Evolutionary conservation across 2,888 invertebrate genomes (phyloP).

Genomic region (Cephus spinipes): DNA sequence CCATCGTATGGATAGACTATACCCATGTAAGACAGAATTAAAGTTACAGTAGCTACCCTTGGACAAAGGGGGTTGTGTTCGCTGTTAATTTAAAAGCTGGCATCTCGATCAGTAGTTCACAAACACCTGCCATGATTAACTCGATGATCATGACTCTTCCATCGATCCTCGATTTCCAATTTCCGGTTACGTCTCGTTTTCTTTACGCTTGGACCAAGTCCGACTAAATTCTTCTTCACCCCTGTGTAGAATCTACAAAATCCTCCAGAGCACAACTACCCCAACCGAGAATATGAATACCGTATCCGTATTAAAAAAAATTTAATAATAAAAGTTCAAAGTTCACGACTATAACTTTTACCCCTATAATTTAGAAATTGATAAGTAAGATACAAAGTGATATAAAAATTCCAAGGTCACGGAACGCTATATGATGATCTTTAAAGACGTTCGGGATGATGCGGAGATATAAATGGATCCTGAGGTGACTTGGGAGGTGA

Average conservation of each 20-base stretch:
- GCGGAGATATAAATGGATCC: background rate
- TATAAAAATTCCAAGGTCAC: background rate
- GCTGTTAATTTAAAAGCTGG: conserved; percentile 18
- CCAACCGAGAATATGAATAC: background rate
- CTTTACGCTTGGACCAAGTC: background rate
- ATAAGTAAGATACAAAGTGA: background rate
- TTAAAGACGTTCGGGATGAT: background rate
- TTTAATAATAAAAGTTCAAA: background rate
- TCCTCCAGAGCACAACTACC: background rate
- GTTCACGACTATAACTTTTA: background rate
- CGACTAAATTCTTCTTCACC: background rate
- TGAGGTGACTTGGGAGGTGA: background rate
- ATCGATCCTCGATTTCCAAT: conserved; percentile 31
- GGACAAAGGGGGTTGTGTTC: conserved; percentile 3
- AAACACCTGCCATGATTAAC: conserved; percentile 22
- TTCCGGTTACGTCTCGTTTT: conserved; percentile 5
- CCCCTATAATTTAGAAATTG: background rate
- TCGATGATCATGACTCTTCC: conserved; percentile 16
- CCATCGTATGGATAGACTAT: background rate
- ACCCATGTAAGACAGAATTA: conserved; percentile 1
- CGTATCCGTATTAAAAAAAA: background rate
- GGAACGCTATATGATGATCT: background rate
- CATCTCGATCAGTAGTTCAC: background rate
- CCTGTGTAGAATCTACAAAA: background rate
- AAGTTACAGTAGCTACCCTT: conserved; percentile 10